These are phyloP conservation scores for Drosophila subquinaria DNA, from an alignment of 2,888 invertebrate genomes.

Conservation along the genomic window DNA sequence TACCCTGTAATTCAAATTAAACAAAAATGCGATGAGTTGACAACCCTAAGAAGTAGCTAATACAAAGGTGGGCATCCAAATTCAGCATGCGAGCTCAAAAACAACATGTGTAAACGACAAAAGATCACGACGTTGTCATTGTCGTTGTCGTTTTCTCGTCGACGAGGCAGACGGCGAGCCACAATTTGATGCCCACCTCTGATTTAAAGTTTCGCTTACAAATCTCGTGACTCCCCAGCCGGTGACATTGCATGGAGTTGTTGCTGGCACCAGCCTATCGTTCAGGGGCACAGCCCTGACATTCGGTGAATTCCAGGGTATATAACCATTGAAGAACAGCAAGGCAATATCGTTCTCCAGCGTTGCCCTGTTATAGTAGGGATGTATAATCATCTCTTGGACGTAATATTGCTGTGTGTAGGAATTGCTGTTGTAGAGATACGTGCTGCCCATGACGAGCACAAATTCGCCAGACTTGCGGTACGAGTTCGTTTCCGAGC, in stretches of 20 bases:
- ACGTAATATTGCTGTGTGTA: slow-evolving; percentile 65
- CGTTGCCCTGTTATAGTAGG: slow-evolving; percentile 37
- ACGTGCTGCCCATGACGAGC: slow-evolving; percentile 75
- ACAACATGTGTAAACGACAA: too few species aligned
- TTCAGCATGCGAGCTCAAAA: too few species aligned
- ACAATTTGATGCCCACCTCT: background rate
- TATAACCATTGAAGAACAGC: slow-evolving; percentile 71
- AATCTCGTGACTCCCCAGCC: slow-evolving; percentile 72
- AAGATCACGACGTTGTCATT: too few species aligned
- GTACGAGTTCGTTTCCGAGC: slow-evolving; percentile 8
- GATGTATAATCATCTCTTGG: slow-evolving; percentile 58
- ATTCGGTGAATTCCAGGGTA: slow-evolving; percentile 57
- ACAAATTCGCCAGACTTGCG: slow-evolving; percentile 55
- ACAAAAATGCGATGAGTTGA: background rate
- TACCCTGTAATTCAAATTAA: slow-evolving; percentile 19
- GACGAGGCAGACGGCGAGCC: too few species aligned
- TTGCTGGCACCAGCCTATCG: background rate
- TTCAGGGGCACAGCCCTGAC: slow-evolving; percentile 60
- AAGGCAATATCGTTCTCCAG: slow-evolving; percentile 76
- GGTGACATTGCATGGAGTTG: slow-evolving; percentile 64
- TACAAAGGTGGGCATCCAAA: background rate
- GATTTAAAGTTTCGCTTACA: slow-evolving; percentile 3
- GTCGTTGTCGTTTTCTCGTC: too few species aligned
- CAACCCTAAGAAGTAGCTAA: background rate
- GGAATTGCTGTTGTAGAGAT: slow-evolving; percentile 22